Evolutionary conservation across 1,140 invertebrate genomes (phyloP).

Genomic region (Zelostemma sp.): DNA sequence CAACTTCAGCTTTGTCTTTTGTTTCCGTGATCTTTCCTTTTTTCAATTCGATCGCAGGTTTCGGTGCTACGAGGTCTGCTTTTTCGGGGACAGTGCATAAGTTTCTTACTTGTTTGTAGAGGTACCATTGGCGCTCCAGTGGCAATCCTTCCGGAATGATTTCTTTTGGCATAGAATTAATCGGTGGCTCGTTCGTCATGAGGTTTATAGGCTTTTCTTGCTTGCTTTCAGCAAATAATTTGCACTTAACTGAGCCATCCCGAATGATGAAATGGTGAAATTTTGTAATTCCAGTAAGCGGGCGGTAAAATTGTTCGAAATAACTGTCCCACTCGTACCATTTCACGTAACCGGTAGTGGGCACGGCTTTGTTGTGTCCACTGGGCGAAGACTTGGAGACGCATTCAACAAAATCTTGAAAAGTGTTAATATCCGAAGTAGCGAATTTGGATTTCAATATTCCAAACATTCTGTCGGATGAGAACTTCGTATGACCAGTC

Average conservation of each 20-base stretch:
- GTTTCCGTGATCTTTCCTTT: too few species aligned
- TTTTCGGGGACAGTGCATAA: neutral
- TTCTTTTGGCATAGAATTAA: neutral
- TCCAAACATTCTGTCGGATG: neutral
- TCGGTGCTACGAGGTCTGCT: neutral
- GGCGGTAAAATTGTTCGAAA: neutral
- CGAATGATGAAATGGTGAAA: neutral
- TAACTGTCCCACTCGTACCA: neutral
- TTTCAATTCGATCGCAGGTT: neutral
- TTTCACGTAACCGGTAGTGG: neutral
- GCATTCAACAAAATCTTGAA: neutral
- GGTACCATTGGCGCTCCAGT: neutral
- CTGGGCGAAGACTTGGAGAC: neutral
- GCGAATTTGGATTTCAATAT: neutral
- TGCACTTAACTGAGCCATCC: neutral
- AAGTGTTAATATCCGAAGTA: neutral
- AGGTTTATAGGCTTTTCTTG: too few species aligned
- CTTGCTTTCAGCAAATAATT: neutral
- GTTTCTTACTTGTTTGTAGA: constrained; percentile 5
- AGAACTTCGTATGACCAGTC: constrained; percentile 1
- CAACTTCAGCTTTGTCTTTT: too few species aligned
- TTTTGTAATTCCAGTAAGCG: neutral
- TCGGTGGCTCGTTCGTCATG: too few species aligned
- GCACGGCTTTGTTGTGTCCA: neutral
- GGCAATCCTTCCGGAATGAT: neutral